Base-by-base conservation (phyloP, 1,140 invertebrate species). In the Agraylea sexmaculata region DNA sequence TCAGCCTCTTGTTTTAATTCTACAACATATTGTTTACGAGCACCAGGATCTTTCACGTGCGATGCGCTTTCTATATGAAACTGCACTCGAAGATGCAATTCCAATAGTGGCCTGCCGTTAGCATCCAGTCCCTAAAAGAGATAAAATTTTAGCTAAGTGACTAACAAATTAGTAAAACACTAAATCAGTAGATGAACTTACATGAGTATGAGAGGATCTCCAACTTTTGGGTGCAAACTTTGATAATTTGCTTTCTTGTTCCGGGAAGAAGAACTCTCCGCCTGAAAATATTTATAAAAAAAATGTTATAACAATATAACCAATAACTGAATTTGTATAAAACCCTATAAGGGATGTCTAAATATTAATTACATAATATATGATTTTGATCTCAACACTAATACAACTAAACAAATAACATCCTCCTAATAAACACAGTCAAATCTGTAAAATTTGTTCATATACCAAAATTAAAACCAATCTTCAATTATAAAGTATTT, bases 211-310 rank as follows among this genome's bases (percentile, higher is more conserved):
- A 41, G 87, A 87, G 44, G 85, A 85, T 61, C 87, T 83, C 88
- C 90, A 94, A 64, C 83, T 85, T 67, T 94, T 94, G 51, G 89
- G 86, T 46, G 88, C 87, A 71, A 92, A 91, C 69, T 94, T 96
- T 54, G 84, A 88, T 52, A 96, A 71, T 68, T 94, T 95, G 69
- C 81, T 87, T 57, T 92, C 89, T 52, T 80, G 78, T 60, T 93
- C 87, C 56, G 91, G 77, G 68, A 96, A 96, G 42, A 93, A 74
- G 65, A 89, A 93, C 70, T 94, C 90, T 60, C 85, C 85, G 74
- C 90, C 89, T 93, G 73, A 21, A 83, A 80, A 51, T 53, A 51
- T 43, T 46, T 49, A 47, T 28, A 31, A 37, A 27, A 44, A 33
- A 38, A 28, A 33, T 2, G 30, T 39, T n/a, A 25, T n/a, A n/a